A percentile compares a stretch with the other conserved stretches of the same genome.
Conservation (phyloP, 2,797 vertebrate genomes). For the Hoplostethus atlanticus region DNA sequence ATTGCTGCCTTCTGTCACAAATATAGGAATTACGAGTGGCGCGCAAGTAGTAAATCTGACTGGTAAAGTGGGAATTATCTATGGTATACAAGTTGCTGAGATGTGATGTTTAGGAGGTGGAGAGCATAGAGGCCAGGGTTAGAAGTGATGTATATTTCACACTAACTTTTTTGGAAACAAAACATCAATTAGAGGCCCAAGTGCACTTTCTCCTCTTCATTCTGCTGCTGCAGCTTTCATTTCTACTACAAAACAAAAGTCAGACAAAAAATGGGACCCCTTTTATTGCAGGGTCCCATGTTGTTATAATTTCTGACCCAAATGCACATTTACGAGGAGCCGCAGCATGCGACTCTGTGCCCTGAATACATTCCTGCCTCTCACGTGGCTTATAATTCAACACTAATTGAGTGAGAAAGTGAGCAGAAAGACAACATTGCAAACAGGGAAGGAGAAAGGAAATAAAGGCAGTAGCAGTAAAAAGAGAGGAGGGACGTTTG, state of each 20-base stretch:
- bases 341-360: neutral
- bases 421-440: neutral
- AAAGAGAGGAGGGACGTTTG: slow-evolving; percentile 47
- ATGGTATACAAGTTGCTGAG: too few species aligned
- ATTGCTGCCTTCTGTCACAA: neutral
- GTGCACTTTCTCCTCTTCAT: too few species aligned
- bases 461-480: slow-evolving; percentile 29
- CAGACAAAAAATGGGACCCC: too few species aligned
- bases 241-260: too few species aligned
- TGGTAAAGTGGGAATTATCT: too few species aligned
- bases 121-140: neutral
- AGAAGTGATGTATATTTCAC: too few species aligned
- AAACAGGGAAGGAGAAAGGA: slow-evolving; percentile 15
- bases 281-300: too few species aligned
- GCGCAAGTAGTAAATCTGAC: neutral
- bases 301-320: too few species aligned
- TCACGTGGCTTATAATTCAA: neutral
- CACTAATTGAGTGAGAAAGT: neutral
- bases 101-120: neutral
- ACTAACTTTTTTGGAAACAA: too few species aligned
- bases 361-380: neutral
- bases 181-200: too few species aligned
- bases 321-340: neutral
- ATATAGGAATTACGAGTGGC: too few species aligned
- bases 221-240: too few species aligned